phyloP scores from a whole-genome alignment of 2,113 vertebrate genomes.

The Syngnathoides biaculeatus region DNA sequence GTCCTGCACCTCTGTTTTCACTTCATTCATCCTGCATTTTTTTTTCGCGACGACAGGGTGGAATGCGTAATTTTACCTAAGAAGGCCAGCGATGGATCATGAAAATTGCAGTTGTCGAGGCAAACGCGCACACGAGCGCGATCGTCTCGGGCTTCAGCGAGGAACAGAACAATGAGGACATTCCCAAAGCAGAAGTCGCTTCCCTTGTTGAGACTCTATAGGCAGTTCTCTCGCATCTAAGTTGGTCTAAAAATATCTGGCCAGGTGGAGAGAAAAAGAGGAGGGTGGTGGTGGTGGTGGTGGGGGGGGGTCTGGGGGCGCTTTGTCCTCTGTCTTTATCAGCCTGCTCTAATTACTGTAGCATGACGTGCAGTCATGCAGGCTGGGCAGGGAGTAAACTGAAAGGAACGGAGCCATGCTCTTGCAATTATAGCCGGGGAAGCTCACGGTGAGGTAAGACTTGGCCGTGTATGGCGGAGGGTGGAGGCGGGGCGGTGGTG shows the following conservation, averaged over 20 bases:
- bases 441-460: constrained; percentile 50
- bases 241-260: constrained; percentile 70
- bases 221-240: constrained; percentile 54
- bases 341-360: constrained; percentile 66
- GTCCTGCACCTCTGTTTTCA: constrained; percentile 4
- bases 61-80: constrained; percentile 48
- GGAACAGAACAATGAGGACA: constrained; percentile 4
- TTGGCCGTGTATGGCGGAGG: constrained; percentile 23
- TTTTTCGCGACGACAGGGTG: constrained; percentile 12
- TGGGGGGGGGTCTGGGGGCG: constrained; percentile 50
- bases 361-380: constrained; percentile 55
- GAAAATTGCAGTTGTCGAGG: constrained; percentile 21
- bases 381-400: constrained; percentile 42
- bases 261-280: constrained; percentile 65
- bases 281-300: constrained; percentile 23
- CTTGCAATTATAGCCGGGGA: constrained; percentile 45
- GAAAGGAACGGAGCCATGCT: constrained; percentile 39
- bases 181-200: neutral
- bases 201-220: constrained; percentile 21
- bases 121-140: constrained; percentile 7
- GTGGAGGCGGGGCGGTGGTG: constrained; percentile 6
- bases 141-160: constrained; percentile 12
- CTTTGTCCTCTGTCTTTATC: constrained; percentile 65
- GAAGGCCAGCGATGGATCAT: constrained; percentile 11
- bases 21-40: constrained; percentile 18